Conservation (phyloP, 2,113 vertebrate species). For the Paramisgurnus dabryanus region DNA sequence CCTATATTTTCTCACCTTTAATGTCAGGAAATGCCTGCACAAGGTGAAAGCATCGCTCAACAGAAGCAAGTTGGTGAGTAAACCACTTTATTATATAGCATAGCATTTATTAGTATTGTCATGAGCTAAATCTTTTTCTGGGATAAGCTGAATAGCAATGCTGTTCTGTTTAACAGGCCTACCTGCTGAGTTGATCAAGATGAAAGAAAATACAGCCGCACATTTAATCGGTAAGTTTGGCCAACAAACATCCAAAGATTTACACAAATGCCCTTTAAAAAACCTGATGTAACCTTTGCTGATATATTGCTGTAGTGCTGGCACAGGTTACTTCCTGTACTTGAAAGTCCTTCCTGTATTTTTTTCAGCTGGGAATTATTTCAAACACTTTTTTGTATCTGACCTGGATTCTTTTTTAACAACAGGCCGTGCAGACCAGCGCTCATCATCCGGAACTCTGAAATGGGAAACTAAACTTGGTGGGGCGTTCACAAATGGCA, state of each 20-base stretch:
- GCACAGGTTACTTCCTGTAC: too few relatives aligned
- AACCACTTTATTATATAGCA: neutral
- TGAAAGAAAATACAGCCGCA: conserved; percentile 56
- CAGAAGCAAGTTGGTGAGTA: conserved; percentile 68
- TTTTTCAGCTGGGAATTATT: too few relatives aligned
- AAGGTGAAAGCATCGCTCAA: conserved; percentile 34
- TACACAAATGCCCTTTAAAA: neutral
- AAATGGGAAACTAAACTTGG: conserved; percentile 76
- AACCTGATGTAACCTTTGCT: neutral
- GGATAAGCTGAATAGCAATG: neutral
- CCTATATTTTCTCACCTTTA: conserved; percentile 45
- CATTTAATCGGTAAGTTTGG: conserved; percentile 68
- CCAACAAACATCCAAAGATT: neutral
- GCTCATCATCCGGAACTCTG: conserved; percentile 56
- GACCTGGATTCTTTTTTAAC: neutral
- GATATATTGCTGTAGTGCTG: neutral
- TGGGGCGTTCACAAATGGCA: conserved; percentile 71
- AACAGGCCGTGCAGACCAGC: conserved; percentile 1
- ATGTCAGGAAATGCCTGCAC: conserved; percentile 47
- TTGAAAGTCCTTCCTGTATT: too few relatives aligned
- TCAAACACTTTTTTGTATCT: too few relatives aligned
- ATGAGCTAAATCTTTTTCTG: neutral
- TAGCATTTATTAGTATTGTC: neutral
- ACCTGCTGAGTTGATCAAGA: neutral
- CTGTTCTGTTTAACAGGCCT: conserved; percentile 55